phyloP scores from a whole-genome alignment of 2,797 vertebrate species.

The Falco novaeseelandiae region DNA sequence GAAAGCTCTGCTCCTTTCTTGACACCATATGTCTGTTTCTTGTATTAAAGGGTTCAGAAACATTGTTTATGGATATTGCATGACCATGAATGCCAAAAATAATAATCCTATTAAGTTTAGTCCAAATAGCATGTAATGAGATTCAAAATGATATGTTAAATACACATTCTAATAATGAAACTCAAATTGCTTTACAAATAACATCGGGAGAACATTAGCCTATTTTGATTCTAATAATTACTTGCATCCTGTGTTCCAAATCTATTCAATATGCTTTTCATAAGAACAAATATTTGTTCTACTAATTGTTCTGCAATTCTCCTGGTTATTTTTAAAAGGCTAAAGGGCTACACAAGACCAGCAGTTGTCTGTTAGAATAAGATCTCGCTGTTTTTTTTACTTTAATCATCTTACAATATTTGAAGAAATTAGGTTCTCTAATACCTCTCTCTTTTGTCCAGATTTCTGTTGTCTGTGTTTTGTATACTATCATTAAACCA shows the following conservation, averaged over 20 bases:
- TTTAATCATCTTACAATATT: slow-evolving; percentile 71
- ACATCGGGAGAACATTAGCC: slow-evolving; percentile 67
- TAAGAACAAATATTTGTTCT: slow-evolving; percentile 76
- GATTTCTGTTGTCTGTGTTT: slow-evolving; percentile 65
- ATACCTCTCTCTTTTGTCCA: slow-evolving; percentile 68
- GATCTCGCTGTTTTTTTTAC: slow-evolving; percentile 55
- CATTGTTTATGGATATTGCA: slow-evolving; percentile 66
- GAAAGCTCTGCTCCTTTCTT: slow-evolving; percentile 34
- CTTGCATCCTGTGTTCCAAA: slow-evolving; percentile 74
- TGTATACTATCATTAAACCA: slow-evolving; percentile 62
- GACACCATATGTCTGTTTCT: slow-evolving; percentile 57
- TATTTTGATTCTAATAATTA: slow-evolving; percentile 76
- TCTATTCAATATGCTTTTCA: slow-evolving; percentile 74
- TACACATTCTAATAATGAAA: slow-evolving; percentile 72
- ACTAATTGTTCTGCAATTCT: slow-evolving; percentile 74
- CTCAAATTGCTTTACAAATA: slow-evolving; percentile 75
- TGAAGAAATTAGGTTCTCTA: slow-evolving; percentile 65
- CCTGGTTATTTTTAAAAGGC: slow-evolving; percentile 70
- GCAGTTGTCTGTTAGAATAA: slow-evolving; percentile 64
- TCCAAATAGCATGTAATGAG: slow-evolving; percentile 73
- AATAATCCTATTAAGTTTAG: slow-evolving; percentile 72
- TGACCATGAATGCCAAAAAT: slow-evolving; percentile 71
- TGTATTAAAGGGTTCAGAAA: slow-evolving; percentile 56
- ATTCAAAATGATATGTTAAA: slow-evolving; percentile 75
- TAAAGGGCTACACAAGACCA: slow-evolving; percentile 57